Base-by-base conservation (phyloP, 2,888 invertebrate species). In the Ptilodon capucinus region DNA sequence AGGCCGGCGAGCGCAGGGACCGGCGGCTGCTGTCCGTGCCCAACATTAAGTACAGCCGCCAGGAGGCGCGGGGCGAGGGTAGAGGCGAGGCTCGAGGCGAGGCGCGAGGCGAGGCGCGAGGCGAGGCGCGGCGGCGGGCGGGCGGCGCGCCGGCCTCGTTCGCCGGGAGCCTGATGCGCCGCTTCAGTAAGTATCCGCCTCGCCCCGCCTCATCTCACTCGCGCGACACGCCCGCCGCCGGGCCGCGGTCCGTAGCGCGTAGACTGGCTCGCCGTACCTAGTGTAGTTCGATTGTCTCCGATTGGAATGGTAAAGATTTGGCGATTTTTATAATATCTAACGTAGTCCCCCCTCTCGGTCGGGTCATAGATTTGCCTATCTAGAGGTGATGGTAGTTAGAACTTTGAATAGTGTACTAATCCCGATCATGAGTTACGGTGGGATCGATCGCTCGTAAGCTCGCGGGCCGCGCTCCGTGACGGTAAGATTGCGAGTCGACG, bases 151-250 rank as follows among this genome's bases (percentile, higher is more conserved):
- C 83, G 75, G 81, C 71, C 91, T 79, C 94, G 56, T 94, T 95
- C 91, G 94, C 95, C 69, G 94, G 95, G 79, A 94, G 92, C 92
- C 91, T 96, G 71, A 95, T 95, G 92, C 93, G 96, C 84, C 94
- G 96, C 92, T 95, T 96, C 94, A 96, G 96, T 97, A 96, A 97
- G 97, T 96, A 93, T 74, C 59, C 57, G 68, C 60, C 74, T 57
- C 58, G 67, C 61, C 58, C 51, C 17, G 50, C 47, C 50, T 65
- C 73, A 71, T 58, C 65, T 63, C 74, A 66, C 64, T 40, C 64
- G 46, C 52, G 48, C 57, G 58, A 52, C 65, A 57, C 56, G 59
- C 58, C 62, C 48, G 41, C 51, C 63, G 65, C 68, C 75, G 66
- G 67, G 63, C 76, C 71, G 56, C 74, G 66, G 70, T 59, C 50